A percentile compares a stretch with the other conserved stretches of the same genome.
Evolutionary conservation across 2,888 invertebrate species (phyloP).

Genomic region (Hypercompe scribonia): DNA sequence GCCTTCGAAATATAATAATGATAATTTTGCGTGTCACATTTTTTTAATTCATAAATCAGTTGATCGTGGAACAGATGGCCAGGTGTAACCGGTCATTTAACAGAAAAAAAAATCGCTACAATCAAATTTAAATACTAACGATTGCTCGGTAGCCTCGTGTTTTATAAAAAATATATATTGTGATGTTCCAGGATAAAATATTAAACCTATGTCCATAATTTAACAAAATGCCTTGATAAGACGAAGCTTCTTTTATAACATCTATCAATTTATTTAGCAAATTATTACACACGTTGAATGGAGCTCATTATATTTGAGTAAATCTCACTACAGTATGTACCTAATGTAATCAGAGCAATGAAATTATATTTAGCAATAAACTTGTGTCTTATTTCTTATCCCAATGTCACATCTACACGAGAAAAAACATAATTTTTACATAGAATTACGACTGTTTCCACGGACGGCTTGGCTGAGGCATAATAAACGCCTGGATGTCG

Average conservation of each 20-base stretch:
- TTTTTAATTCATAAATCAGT: not conserved
- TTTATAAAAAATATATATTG: not conserved
- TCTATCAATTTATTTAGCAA: not conserved
- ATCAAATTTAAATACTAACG: not conserved
- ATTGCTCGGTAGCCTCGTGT: not conserved
- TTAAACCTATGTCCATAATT: not conserved
- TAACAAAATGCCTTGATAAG: not conserved
- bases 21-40: not conserved
- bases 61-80: not conserved
- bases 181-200: not conserved
- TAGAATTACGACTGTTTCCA: no score
- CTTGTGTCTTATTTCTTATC: not conserved
- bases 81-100: not conserved
- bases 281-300: not conserved
- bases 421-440: no score
- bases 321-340: conserved; percentile 41
- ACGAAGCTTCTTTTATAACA: not conserved
- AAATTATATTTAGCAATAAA: conserved; percentile 78
- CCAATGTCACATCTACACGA: not conserved
- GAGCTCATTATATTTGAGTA: not conserved
- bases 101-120: not conserved
- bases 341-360: conserved; percentile 74
- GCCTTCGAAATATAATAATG: not conserved
- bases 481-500: no score
- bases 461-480: no score